These are phyloP conservation scores for Leptopilina syphax DNA, from an alignment of 2,888 invertebrate genomes.

Conservation along the genomic window DNA sequence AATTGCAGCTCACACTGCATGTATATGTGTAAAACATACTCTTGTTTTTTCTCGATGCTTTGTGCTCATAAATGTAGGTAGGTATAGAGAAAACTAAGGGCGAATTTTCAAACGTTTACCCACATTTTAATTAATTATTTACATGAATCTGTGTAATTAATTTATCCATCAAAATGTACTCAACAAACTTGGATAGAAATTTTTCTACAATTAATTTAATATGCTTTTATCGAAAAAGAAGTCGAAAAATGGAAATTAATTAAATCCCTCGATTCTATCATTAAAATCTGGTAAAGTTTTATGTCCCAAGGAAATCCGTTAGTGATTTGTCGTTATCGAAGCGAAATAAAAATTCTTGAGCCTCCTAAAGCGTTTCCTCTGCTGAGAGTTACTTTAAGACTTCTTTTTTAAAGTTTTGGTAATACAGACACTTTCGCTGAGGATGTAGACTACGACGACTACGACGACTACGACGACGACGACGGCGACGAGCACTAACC, in stretches of 20 bases:
- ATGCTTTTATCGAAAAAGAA: neutral
- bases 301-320: neutral
- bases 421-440: neutral
- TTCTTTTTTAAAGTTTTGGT: slow-evolving; percentile 30
- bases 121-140: too few species aligned
- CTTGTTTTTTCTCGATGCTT: slow-evolving; percentile 31
- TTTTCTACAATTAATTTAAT: too few species aligned
- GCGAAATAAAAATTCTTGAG: slow-evolving; percentile 33
- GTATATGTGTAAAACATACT: slow-evolving; percentile 45
- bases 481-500: slow-evolving; percentile 25
- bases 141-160: too few species aligned
- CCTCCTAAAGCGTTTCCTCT: neutral
- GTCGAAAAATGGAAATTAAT: neutral
- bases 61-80: neutral
- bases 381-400: slow-evolving; percentile 9
- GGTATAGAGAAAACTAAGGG: neutral
- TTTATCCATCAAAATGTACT: too few species aligned
- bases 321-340: neutral
- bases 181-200: too few species aligned
- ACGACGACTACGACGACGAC: neutral
- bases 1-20: slow-evolving; percentile 51
- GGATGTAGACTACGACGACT: neutral
- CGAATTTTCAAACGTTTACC: neutral
- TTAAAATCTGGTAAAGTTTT: slow-evolving; percentile 12
- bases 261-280: neutral